Percentiles rank a stretch among this genome's conserved stretches.
Evolutionary conservation across 2,113 vertebrate species (phyloP).

Genomic region (Amblyornis subalaris): DNA sequence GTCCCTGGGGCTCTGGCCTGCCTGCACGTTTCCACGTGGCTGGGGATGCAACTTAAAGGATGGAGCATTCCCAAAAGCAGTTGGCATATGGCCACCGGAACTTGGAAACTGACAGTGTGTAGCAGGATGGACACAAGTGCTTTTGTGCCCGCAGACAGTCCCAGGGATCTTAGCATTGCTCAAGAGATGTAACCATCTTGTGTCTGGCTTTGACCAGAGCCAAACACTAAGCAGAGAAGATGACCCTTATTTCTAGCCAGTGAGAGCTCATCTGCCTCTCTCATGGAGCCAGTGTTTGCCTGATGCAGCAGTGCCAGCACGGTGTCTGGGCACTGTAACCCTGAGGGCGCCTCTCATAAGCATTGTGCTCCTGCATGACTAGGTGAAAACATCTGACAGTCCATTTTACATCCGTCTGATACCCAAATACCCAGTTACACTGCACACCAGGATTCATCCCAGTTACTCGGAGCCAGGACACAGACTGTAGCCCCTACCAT

Average conservation of each 20-base stretch:
- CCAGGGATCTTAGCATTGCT: not conserved
- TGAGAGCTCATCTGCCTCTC: not conserved
- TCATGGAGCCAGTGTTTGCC: not conserved
- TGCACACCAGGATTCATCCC: not conserved
- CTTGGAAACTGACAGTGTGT: not conserved
- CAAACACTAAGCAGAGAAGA: not conserved
- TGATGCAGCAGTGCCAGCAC: not conserved
- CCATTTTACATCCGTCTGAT: not conserved
- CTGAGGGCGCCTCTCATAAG: too few species aligned
- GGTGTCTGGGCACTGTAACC: not conserved
- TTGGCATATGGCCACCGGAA: not conserved
- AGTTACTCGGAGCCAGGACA: not conserved
- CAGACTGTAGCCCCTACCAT: not conserved
- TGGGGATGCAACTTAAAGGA: not conserved
- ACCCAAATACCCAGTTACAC: not conserved
- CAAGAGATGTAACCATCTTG: not conserved
- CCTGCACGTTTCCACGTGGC: not conserved
- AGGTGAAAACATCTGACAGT: not conserved
- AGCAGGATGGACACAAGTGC: not conserved
- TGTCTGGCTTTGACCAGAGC: not conserved
- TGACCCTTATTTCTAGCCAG: not conserved
- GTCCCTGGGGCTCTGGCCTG: not conserved
- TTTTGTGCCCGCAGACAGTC: not conserved
- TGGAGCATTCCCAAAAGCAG: not conserved
- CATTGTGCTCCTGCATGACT: fast-evolving